phyloP scores from a whole-genome alignment of 2,113 vertebrate genomes.

The Eonycteris spelaea region DNA sequence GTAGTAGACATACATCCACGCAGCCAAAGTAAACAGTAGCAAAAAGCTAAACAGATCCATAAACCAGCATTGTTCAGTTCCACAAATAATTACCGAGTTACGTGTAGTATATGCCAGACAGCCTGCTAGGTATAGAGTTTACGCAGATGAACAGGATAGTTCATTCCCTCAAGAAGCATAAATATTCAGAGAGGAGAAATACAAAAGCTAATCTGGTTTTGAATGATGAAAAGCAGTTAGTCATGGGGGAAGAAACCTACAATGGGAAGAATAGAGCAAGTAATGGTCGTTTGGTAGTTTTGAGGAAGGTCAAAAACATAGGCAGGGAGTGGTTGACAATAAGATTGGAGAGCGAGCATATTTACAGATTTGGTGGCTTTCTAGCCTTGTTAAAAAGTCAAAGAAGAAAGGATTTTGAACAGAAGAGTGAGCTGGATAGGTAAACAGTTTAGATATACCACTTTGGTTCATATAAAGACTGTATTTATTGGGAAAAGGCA shows the following conservation, averaged over 20 bases:
- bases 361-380: conserved; percentile 21
- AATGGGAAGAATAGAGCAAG: not conserved
- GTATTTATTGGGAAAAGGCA: not conserved
- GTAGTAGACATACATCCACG: not conserved
- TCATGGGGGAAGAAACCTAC: not conserved
- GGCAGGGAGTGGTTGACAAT: not conserved
- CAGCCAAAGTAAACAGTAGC: not conserved
- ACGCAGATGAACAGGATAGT: not conserved
- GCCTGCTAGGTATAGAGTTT: not conserved
- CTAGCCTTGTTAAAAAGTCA: conserved; percentile 23
- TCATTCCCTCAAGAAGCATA: conserved; percentile 42
- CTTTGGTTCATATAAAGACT: not conserved
- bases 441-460: not conserved
- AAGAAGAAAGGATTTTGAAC: conserved; percentile 25
- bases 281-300: not conserved
- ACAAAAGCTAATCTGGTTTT: conserved; percentile 31
- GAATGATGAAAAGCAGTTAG: conserved; percentile 39
- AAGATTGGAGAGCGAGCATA: not conserved
- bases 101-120: not conserved
- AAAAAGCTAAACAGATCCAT: conserved; percentile 27
- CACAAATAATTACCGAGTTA: conserved; percentile 12
- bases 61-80: not conserved
- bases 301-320: conserved; percentile 30
- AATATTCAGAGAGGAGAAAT: conserved; percentile 7
- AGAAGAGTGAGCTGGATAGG: not conserved